Conservation (phyloP, 2,888 invertebrate genomes). For the Drosophila rellima region DNA sequence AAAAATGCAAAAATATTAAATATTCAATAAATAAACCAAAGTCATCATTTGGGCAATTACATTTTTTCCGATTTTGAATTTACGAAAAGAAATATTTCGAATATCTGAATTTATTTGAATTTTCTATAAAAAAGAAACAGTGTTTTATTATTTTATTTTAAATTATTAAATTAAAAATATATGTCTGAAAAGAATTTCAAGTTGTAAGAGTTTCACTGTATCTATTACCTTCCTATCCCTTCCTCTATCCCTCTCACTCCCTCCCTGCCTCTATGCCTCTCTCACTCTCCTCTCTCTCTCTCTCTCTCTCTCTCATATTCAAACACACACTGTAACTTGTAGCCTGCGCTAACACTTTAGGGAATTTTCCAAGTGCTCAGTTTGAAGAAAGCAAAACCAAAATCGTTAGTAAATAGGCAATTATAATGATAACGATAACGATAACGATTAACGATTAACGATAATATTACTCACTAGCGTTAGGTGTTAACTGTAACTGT, state of each 20-base stretch:
- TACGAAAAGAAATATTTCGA: no score
- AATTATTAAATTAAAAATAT: no score
- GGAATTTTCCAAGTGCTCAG: conserved; percentile 74
- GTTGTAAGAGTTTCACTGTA: background rate
- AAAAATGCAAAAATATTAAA: no score
- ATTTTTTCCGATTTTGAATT: no score
- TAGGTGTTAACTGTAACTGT: conserved; percentile 49
- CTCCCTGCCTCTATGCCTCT: conserved; percentile 1
- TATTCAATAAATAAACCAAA: background rate
- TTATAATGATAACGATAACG: conserved; percentile 41
- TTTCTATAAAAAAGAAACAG: no score
- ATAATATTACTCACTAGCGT: conserved; percentile 47
- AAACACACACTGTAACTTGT: conserved; percentile 17
- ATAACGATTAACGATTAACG: conserved; percentile 29
- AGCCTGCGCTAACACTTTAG: conserved; percentile 64
- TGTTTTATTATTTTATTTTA: no score
- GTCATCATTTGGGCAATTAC: no score
- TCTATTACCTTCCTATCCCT: no score
- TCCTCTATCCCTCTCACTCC: background rate
- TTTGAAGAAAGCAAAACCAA: conserved; percentile 47
- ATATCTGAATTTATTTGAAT: no score
- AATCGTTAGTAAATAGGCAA: conserved; percentile 37
- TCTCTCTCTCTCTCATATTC: background rate
- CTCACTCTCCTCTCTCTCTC: background rate
- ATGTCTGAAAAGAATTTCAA: no score